A percentile compares a stretch with the other conserved stretches of the same genome.
Conservation (phyloP, 2,797 vertebrate genomes). For the Sebastes diaconus region DNA sequence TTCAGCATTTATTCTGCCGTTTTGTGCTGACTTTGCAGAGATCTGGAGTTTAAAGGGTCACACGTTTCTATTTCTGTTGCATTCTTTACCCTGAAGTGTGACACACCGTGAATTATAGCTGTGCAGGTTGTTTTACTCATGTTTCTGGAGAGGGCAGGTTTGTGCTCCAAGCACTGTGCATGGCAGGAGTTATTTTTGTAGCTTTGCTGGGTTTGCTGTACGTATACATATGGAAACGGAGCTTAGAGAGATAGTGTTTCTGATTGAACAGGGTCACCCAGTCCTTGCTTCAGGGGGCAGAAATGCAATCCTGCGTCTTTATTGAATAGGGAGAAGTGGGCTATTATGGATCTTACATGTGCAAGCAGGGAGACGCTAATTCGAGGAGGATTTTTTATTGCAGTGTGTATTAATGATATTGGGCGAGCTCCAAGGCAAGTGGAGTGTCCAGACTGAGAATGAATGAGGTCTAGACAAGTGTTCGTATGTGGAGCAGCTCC, state of each 20-base stretch:
- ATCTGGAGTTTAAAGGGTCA: neutral
- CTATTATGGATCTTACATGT: conserved; percentile 43
- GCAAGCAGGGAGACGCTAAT: conserved; percentile 41
- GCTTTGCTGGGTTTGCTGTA: conserved; percentile 48
- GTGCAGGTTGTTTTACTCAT: conserved; percentile 31
- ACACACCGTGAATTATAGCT: conserved; percentile 25
- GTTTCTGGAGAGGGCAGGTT: conserved; percentile 11
- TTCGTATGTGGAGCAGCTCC: neutral
- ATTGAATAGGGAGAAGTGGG: conserved; percentile 39
- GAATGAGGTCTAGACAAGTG: conserved; percentile 33
- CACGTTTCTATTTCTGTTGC: conserved; percentile 28
- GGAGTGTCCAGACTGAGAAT: conserved; percentile 26
- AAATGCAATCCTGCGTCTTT: conserved; percentile 37
- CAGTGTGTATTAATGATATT: conserved; percentile 44
- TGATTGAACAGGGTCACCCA: conserved; percentile 44
- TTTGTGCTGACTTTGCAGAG: neutral
- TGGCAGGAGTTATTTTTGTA: conserved; percentile 58
- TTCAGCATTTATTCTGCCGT: neutral
- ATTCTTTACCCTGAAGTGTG: conserved; percentile 9
- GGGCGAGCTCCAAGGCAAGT: conserved; percentile 32
- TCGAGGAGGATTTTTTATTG: conserved; percentile 54
- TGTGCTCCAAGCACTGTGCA: conserved; percentile 2
- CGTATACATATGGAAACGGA: conserved; percentile 40
- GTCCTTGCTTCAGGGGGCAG: conserved; percentile 46
- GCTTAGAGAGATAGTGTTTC: conserved; percentile 52